phyloP scores from a whole-genome alignment of 1,140 invertebrate genomes.

The Macrosteles quadrilineatus region DNA sequence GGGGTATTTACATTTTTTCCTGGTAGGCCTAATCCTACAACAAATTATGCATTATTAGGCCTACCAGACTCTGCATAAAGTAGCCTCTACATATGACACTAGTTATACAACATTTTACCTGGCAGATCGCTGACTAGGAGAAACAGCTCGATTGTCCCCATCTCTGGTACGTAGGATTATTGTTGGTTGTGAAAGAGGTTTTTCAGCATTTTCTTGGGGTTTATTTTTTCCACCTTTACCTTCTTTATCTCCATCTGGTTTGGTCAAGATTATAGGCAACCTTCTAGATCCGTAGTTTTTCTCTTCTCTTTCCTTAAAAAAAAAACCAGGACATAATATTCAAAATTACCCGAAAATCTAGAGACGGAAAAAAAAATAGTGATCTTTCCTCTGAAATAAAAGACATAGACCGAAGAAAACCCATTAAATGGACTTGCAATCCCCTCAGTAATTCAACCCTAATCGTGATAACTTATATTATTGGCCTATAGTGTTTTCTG shows the following conservation, averaged over 20 bases:
- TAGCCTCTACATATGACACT: background rate
- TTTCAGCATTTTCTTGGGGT: conserved; percentile 24
- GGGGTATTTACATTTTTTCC: too few species aligned
- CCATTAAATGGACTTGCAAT: too few species aligned
- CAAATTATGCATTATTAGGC: too few species aligned
- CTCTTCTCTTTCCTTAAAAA: conserved; percentile 38
- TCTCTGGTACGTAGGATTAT: conserved; percentile 57
- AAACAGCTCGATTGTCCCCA: conserved; percentile 54
- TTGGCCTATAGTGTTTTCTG: too few species aligned
- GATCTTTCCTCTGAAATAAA: too few species aligned
- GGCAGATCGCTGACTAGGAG: conserved; percentile 46
- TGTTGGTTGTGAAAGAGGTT: conserved; percentile 49
- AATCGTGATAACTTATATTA: too few species aligned
- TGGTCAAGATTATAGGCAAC: conserved; percentile 40
- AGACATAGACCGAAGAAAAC: too few species aligned
- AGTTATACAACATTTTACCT: conserved; percentile 32
- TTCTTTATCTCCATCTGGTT: conserved; percentile 38
- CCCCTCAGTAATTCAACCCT: too few species aligned
- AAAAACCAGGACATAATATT: too few species aligned
- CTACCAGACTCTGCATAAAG: background rate
- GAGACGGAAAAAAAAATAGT: too few species aligned
- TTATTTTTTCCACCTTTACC: conserved; percentile 21
- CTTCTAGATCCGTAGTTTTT: conserved; percentile 37
- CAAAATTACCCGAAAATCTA: too few species aligned
- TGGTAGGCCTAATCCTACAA: too few species aligned